These are phyloP conservation scores for Sebastes wilsoni DNA, from an alignment of 2,797 vertebrate genomes.

Conservation along the genomic window DNA sequence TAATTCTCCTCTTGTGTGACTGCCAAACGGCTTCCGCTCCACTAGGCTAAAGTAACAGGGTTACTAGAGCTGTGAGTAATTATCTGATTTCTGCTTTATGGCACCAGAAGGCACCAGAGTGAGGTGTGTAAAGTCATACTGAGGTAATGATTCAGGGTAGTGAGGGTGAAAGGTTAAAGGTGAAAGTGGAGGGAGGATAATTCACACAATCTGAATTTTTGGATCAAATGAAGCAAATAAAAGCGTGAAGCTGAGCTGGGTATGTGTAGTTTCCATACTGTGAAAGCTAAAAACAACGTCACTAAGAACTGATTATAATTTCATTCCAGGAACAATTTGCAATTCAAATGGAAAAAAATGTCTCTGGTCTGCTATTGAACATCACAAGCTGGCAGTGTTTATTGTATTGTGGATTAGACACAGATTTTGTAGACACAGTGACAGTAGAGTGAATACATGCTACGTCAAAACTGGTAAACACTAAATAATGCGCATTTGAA, in stretches of 20 bases:
- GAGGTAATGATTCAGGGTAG: not conserved
- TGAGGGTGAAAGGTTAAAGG: slow-evolving; percentile 40
- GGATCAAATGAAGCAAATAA: not conserved
- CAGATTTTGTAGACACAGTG: slow-evolving; percentile 11
- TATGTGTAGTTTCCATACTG: not conserved
- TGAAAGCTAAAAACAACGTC: slow-evolving; percentile 16
- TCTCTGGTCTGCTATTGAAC: slow-evolving; percentile 11
- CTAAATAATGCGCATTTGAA: slow-evolving; percentile 30
- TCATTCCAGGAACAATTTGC: slow-evolving; percentile 46
- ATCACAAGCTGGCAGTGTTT: slow-evolving; percentile 10
- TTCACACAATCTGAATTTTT: not conserved
- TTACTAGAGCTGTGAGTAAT: slow-evolving; percentile 76
- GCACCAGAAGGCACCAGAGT: slow-evolving; percentile 35
- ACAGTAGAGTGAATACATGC: slow-evolving; percentile 7
- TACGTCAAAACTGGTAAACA: not conserved
- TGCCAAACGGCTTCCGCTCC: slow-evolving; percentile 72
- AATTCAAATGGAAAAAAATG: slow-evolving; percentile 27
- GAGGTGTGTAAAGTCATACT: slow-evolving; percentile 4
- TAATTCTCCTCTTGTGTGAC: slow-evolving; percentile 68
- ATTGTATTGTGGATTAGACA: not conserved
- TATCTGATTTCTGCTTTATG: slow-evolving; percentile 58
- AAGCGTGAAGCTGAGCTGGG: not conserved
- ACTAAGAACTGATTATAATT: slow-evolving; percentile 36
- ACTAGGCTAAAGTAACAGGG: slow-evolving; percentile 73
- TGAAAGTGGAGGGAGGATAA: not conserved